phyloP scores from a whole-genome alignment of 2,797 vertebrate genomes.

The Trichosurus vulpecula region DNA sequence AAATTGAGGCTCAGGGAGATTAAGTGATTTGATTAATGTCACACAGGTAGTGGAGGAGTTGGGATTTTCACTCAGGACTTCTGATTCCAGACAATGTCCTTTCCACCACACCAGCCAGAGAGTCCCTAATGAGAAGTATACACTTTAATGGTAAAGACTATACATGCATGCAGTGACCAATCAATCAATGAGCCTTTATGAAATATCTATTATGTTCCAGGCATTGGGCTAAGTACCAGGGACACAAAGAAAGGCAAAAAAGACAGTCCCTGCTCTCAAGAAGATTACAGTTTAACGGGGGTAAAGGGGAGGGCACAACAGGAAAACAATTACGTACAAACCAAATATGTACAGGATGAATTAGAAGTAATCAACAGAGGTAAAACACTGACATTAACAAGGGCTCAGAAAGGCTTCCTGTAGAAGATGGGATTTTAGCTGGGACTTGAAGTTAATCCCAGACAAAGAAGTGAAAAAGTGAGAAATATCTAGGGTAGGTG shows the following conservation, averaged over 20 bases:
- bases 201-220: neutral
- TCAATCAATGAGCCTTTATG: neutral
- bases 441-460: neutral
- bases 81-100: neutral
- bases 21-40: constrained; percentile 15
- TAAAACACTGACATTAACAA: neutral
- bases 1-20: neutral
- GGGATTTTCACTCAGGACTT: neutral
- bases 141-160: neutral
- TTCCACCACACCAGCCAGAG: neutral
- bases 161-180: neutral
- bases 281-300: neutral
- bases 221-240: neutral
- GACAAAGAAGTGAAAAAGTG: neutral
- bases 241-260: neutral
- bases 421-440: neutral
- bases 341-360: neutral
- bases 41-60: neutral
- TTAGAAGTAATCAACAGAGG: neutral
- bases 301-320: neutral
- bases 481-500: neutral
- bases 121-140: neutral
- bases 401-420: neutral
- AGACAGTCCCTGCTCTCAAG: neutral
- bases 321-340: neutral